Conservation (phyloP, 1,140 invertebrate species). For the Trinorchestia longiramus region DNA sequence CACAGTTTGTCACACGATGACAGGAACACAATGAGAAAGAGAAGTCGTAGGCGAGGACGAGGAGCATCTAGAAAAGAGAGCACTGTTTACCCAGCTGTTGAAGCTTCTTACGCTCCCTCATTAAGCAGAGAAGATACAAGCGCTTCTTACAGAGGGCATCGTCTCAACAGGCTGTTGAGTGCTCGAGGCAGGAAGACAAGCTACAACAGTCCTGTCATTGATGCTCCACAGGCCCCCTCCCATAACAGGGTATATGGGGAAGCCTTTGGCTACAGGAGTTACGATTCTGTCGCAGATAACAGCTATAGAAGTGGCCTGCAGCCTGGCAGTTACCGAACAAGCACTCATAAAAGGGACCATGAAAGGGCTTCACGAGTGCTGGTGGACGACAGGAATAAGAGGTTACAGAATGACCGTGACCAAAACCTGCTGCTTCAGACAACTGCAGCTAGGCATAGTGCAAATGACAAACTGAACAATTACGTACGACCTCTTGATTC, state of each 20-base stretch:
- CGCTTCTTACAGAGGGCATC: background rate
- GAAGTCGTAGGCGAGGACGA: background rate
- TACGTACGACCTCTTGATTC: background rate
- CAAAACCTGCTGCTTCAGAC: background rate
- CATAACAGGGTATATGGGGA: background rate
- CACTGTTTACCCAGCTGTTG: constrained; percentile 1
- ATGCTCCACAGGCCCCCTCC: background rate
- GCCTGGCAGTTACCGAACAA: background rate
- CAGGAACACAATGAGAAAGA: background rate
- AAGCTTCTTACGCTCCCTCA: background rate
- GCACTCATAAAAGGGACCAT: constrained; percentile 2
- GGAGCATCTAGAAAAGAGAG: background rate
- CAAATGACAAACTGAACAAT: background rate
- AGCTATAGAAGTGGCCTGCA: constrained; percentile 11
- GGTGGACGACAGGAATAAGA: background rate
- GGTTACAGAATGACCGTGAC: background rate
- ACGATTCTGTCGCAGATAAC: background rate
- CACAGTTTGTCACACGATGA: background rate
- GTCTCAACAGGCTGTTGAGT: background rate
- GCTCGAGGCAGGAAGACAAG: background rate
- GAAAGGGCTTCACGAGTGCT: background rate
- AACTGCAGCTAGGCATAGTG: background rate
- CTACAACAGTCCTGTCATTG: constrained; percentile 37
- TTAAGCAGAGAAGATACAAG: background rate
- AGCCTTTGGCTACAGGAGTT: background rate